Conservation (phyloP, 2,797 vertebrate genomes). For the Steatocranus sp. region DNA sequence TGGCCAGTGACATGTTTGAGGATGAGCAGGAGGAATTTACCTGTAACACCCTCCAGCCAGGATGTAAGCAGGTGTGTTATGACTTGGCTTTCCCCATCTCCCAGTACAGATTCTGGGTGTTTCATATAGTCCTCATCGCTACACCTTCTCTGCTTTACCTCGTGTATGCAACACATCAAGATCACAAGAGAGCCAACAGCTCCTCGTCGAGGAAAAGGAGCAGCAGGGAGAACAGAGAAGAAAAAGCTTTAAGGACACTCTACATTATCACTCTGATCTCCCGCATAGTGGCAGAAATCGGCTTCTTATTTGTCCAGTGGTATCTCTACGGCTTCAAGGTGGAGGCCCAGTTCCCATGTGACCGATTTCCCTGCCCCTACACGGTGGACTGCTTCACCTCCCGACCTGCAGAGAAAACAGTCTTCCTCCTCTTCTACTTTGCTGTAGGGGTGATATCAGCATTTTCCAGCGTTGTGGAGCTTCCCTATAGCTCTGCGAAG, state of each 20-base stretch:
- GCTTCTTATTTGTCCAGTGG: slow-evolving; percentile 82
- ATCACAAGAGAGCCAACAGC: slow-evolving; percentile 58
- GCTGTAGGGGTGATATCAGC: slow-evolving; percentile 80
- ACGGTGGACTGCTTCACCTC: slow-evolving; percentile 91
- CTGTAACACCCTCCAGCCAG: slow-evolving; percentile 92
- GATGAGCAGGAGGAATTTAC: slow-evolving; percentile 91
- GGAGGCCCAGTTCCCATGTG: slow-evolving; percentile 81
- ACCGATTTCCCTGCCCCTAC: slow-evolving; percentile 85
- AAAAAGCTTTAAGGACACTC: slow-evolving; percentile 58
- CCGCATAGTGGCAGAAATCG: slow-evolving; percentile 81
- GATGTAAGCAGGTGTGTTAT: slow-evolving; percentile 91
- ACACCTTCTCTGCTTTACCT: slow-evolving; percentile 86
- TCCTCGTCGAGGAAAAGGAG: rapidly evolving
- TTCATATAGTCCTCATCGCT: slow-evolving; percentile 90
- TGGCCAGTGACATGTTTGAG: slow-evolving; percentile 87
- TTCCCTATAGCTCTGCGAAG: slow-evolving; percentile 66
- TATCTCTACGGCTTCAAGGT: slow-evolving; percentile 86
- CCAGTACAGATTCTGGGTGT: slow-evolving; percentile 94
- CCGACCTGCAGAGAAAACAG: slow-evolving; percentile 87
- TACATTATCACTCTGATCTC: slow-evolving; percentile 84
- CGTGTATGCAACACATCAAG: slow-evolving; percentile 83
- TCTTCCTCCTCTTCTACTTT: slow-evolving; percentile 92
- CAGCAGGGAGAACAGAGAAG: background rate
- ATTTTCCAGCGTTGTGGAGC: slow-evolving; percentile 78
- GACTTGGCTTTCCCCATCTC: slow-evolving; percentile 90